A percentile compares a stretch with the other conserved stretches of the same genome.
phyloP scores from a whole-genome alignment of 64 coral and sea anemone genomes.

The Porites australiensis region DNA sequence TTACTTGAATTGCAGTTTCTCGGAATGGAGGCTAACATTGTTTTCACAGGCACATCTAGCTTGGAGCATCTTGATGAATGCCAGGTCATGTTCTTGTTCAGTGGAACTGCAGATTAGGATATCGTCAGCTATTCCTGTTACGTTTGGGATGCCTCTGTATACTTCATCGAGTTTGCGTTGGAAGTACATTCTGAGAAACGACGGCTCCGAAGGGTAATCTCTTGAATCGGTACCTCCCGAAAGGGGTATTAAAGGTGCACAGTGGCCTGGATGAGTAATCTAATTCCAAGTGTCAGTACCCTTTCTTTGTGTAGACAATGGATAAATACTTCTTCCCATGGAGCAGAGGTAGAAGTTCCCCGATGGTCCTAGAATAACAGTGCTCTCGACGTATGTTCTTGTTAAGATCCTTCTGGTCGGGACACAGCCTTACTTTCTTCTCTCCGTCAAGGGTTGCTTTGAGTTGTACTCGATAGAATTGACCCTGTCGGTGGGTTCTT shows the following conservation, averaged over 20 bases:
- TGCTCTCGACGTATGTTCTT: slow-evolving; percentile 65
- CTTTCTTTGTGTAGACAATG: slow-evolving; percentile 58
- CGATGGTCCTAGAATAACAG: slow-evolving; percentile 62
- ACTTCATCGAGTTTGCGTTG: slow-evolving; percentile 49
- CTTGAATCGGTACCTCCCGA: slow-evolving; percentile 57
- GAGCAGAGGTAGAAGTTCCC: slow-evolving; percentile 48
- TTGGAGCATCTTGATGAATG: slow-evolving; percentile 59
- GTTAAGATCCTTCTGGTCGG: slow-evolving; percentile 42
- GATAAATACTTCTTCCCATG: slow-evolving; percentile 75
- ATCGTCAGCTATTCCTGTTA: slow-evolving; percentile 64
- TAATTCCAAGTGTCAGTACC: slow-evolving; percentile 63
- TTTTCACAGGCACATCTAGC: slow-evolving; percentile 18
- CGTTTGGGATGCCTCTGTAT: slow-evolving; percentile 38
- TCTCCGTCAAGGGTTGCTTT: slow-evolving; percentile 32
- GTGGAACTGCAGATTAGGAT: too few species aligned
- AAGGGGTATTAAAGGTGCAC: slow-evolving; percentile 73
- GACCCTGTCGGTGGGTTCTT: slow-evolving; percentile 70
- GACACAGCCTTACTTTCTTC: slow-evolving; percentile 28
- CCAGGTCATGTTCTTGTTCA: slow-evolving; percentile 56
- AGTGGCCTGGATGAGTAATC: slow-evolving; percentile 48
- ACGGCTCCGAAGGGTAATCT: slow-evolving; percentile 41
- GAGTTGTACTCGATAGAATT: slow-evolving; percentile 77
- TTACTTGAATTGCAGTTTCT: slow-evolving; percentile 71
- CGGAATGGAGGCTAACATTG: slow-evolving; percentile 57
- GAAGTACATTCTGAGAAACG: slow-evolving; percentile 62